Evolutionary conservation across 2,888 invertebrate genomes (phyloP).

Genomic region (Acanthosepion pharaonis): DNA sequence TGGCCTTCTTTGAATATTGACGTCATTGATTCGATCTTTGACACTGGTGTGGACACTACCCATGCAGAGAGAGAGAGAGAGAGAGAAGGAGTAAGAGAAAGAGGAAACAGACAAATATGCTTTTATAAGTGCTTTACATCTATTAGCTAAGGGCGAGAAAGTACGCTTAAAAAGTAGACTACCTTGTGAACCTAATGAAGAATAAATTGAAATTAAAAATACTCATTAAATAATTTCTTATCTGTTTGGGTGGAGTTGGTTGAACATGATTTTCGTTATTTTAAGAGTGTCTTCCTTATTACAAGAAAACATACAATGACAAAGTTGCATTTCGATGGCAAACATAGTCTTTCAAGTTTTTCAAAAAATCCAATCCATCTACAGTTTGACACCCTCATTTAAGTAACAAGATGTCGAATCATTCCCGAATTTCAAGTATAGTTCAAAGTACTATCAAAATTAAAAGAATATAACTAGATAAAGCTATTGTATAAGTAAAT

Average conservation of each 20-base stretch:
- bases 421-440: too few species aligned
- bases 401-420: too few species aligned
- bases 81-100: too few species aligned
- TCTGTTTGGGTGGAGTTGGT: background rate
- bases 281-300: background rate
- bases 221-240: background rate
- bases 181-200: background rate
- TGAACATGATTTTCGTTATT: background rate
- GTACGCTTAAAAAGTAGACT: background rate
- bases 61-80: background rate
- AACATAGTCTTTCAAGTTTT: too few species aligned
- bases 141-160: background rate
- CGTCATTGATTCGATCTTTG: constrained; percentile 8
- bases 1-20: background rate
- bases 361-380: too few species aligned
- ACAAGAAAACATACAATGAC: background rate
- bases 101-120: background rate
- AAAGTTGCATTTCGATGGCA: too few species aligned
- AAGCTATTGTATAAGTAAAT: too few species aligned
- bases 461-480: too few species aligned
- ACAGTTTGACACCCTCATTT: too few species aligned
- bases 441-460: too few species aligned
- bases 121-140: background rate
- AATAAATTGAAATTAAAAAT: background rate
- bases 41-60: background rate